Percentiles rank a stretch among this genome's conserved stretches.
Evolutionary conservation across 1,140 invertebrate species (phyloP).

Genomic region (Papilio helenus): DNA sequence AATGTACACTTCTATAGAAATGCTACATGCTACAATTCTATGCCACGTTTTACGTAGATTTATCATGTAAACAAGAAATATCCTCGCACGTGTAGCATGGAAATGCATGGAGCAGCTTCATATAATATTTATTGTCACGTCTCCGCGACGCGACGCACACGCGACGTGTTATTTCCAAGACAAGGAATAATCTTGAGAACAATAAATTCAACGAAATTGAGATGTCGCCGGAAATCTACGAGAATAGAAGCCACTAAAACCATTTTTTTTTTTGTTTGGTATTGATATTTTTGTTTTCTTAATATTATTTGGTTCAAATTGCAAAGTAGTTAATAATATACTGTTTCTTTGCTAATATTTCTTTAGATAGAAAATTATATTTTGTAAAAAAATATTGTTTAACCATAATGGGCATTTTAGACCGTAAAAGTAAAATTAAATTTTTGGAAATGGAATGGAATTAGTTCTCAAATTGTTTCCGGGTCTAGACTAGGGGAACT

Average conservation of each 20-base stretch:
- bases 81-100: neutral
- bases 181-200: slow-evolving; percentile 7
- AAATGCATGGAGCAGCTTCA: slow-evolving; percentile 12
- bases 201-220: slow-evolving; percentile 6
- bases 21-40: neutral
- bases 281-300: too few species aligned
- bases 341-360: too few species aligned
- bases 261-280: neutral
- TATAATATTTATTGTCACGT: slow-evolving; percentile 26
- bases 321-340: too few species aligned
- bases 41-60: slow-evolving; percentile 3
- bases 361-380: too few species aligned
- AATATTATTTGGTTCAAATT: too few species aligned
- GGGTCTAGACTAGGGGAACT: too few species aligned
- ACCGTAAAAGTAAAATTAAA: too few species aligned
- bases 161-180: slow-evolving; percentile 5
- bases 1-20: neutral
- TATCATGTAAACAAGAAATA: neutral
- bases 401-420: too few species aligned
- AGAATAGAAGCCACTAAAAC: neutral
- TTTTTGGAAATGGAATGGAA: too few species aligned
- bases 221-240: neutral
- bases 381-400: too few species aligned
- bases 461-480: too few species aligned
- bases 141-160: neutral